Evolutionary conservation across 2,888 invertebrate species (phyloP), one percentile per base, ranked within the genome.

Genomic region (Parnassius mnemosyne): DNA sequence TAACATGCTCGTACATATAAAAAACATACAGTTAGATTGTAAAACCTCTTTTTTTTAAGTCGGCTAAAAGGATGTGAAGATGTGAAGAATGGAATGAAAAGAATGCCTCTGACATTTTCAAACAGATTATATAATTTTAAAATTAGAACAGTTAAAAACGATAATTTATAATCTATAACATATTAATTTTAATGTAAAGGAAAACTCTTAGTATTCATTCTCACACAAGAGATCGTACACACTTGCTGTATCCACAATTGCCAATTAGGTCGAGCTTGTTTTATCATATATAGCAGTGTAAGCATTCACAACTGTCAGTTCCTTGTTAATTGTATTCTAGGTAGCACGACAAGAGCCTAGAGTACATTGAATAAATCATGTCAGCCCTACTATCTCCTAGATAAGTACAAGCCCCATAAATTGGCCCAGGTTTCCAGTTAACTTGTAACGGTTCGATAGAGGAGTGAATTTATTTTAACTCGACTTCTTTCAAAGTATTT

Each of bases 391-490:
- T 55, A 63, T 63, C 63, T 63, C 49, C 41, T 49, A 55, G 60
- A 34, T 52, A 47, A 44, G 44, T 43, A 54, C 50, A 54, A 43
- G 62, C 16, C 54, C 42, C 44, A 63, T 63, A 63, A 63, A 63
- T 63, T 58, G 62, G 44, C 12, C 41, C 41, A 12, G 57, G 16
- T 49, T 49, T 34, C 54, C 56, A 53, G 52, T 57, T 54, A 46
- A 34, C 43, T 34, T 3, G 46, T 63, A 58, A 51, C 58, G 59
- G 63, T 59, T 11, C 53, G 34, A 54, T 51, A 41, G 56, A 62
- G 59, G 59, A 55, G 55, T 51, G 51, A 49, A 54, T 62, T 57
- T 57, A 44, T 51, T 34, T 34, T 7, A 34, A 34, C 61, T 57
- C 44, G 58, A 13, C 54, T 54, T 59, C 52, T 58, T 58, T 55